Conservation (phyloP, 2,797 vertebrate species). For the Syngnathus rostellatus region DNA sequence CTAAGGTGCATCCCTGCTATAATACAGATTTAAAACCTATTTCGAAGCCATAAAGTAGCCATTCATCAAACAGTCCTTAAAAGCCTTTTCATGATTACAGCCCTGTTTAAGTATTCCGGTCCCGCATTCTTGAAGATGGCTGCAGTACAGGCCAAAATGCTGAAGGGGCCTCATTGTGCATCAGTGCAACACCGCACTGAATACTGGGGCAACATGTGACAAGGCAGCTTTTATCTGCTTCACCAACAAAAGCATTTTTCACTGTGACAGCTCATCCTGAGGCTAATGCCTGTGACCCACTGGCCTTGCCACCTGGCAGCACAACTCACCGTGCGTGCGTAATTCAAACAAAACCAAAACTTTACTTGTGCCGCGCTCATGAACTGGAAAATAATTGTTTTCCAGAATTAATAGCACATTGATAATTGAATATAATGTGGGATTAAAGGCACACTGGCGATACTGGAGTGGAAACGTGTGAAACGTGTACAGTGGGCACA, state of each 20-base stretch:
- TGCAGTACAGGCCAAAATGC: conserved; percentile 14
- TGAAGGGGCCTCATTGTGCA: conserved; percentile 57
- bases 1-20: too few species aligned
- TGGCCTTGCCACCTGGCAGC: conserved; percentile 24
- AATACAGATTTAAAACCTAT: neutral
- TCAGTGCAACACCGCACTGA: conserved; percentile 36
- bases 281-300: conserved; percentile 23
- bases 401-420: neutral
- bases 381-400: neutral
- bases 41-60: neutral
- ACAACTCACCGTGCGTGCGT: neutral
- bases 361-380: neutral
- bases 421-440: neutral
- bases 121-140: conserved; percentile 21
- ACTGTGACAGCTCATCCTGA: conserved; percentile 30
- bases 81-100: conserved; percentile 14
- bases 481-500: conserved; percentile 3
- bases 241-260: conserved; percentile 36
- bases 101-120: conserved; percentile 25
- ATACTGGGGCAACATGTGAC: conserved; percentile 39
- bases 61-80: conserved; percentile 8
- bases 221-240: conserved; percentile 53
- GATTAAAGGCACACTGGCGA: conserved; percentile 1
- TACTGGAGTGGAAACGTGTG: neutral
- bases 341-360: neutral